A percentile compares a stretch with the other conserved stretches of the same genome.
Evolutionary conservation across 2,888 invertebrate genomes (phyloP).

Genomic region (Kuschelorhynchus macadamiae): DNA sequence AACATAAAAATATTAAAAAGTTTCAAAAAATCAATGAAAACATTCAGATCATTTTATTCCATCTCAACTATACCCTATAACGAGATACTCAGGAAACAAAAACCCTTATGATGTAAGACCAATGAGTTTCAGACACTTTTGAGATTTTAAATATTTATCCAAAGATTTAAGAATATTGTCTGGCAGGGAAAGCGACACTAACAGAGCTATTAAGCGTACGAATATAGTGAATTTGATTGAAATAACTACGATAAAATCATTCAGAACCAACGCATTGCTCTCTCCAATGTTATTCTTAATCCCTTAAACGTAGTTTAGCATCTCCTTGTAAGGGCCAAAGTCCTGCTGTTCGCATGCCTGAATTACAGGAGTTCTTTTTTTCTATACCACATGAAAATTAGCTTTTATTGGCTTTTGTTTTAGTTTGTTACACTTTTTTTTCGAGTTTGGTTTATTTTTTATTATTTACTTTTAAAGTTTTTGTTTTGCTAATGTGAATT

Average conservation of each 20-base stretch:
- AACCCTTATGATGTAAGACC: not conserved
- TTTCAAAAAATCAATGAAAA: not conserved
- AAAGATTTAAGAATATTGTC: constrained; percentile 2
- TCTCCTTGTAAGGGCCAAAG: not conserved
- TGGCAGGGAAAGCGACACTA: not conserved
- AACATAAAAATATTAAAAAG: constrained; percentile 12
- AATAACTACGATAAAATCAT: constrained; percentile 3
- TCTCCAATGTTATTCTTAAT: not conserved
- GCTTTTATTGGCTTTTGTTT: not conserved
- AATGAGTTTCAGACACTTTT: not conserved
- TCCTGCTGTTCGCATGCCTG: not conserved
- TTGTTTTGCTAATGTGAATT: not conserved
- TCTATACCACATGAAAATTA: constrained; percentile 3
- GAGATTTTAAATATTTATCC: not conserved
- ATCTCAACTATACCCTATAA: constrained; percentile 8
- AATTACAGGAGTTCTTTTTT: not conserved
- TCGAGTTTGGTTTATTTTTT: not conserved
- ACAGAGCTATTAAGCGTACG: not conserved
- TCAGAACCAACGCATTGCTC: not conserved
- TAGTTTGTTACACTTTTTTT: not conserved
- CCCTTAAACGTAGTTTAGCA: not conserved
- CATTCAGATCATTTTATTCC: not conserved
- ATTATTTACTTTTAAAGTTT: not conserved
- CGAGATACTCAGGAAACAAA: not conserved
- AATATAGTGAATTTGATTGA: not conserved